Base-by-base conservation (phyloP, 2,888 invertebrate species). In the Orgyia antiqua region DNA sequence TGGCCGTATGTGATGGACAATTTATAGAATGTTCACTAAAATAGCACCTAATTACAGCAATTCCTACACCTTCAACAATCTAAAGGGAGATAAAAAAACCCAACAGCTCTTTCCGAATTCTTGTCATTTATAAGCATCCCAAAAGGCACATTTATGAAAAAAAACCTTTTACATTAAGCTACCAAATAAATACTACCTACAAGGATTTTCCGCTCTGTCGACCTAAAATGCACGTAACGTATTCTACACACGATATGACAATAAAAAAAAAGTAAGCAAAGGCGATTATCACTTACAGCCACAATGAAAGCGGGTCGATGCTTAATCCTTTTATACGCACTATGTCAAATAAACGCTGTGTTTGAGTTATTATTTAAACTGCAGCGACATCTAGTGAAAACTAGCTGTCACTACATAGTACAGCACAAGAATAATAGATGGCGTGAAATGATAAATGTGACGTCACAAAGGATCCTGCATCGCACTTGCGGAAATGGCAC, bases 211-310 rank as follows among this genome's bases (percentile, higher is more conserved):
- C 38, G 48, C 51, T 39, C 33, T 44, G 31, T 11, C 13, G 42
- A 29, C 19, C 39, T 42, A 42, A 54, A 50, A 50, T 28, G 50
- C 51, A 39, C 42, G 39, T 51, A 51, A 29, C 40, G 42, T 33
- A 62, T 56, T 60, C 59, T 47, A 51, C 53, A 52, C 61, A 61
- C 59, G 62, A 47, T 53, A 47, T 42, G 47, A 44, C 42, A 35
- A 54, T 47, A 48, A 51, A 51, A 51, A 51, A 42, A 41, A 36
- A 41, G 46, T 35, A 39, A 31, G 45, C 43, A 51, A 52, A 49
- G 45, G 50, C 43, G 42, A 45, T 45, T 53, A 51, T 51, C 47
- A 57, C 51, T 41, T 49, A 49, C 49, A 31, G 45, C 35, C 44
- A 37, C 44, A 45, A 43, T 37, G 40, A 41, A 27, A 23, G 12